Conservation (phyloP, 2,797 vertebrate genomes). For the Chelmon rostratus region DNA sequence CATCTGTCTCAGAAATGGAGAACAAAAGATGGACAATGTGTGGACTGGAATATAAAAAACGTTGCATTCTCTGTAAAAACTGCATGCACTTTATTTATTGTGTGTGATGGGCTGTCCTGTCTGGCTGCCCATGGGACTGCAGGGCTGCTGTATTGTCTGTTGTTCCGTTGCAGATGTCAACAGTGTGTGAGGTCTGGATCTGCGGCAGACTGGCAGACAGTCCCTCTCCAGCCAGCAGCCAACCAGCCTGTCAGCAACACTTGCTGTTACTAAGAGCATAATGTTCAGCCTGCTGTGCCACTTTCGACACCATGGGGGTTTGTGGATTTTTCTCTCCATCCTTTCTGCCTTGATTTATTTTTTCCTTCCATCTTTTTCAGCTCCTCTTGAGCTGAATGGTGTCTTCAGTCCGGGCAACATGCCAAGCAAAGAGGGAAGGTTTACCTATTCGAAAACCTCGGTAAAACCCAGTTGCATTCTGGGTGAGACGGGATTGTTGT, state of each 20-base stretch:
- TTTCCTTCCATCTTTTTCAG: conserved; percentile 61
- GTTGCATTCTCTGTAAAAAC: conserved; percentile 83
- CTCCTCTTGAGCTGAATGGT: conserved; percentile 64
- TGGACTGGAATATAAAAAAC: conserved; percentile 74
- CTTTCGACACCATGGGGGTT: conserved; percentile 70
- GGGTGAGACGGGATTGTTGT: conserved; percentile 62
- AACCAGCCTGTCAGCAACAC: conserved; percentile 84
- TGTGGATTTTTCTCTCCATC: conserved; percentile 66
- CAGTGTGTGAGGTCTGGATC: conserved; percentile 79
- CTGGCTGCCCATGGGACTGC: conserved; percentile 69
- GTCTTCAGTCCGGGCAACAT: conserved; percentile 71
- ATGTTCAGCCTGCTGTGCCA: conserved; percentile 81
- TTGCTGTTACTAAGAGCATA: conserved; percentile 83
- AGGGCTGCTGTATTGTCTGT: conserved; percentile 75
- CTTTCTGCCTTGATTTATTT: conserved; percentile 62
- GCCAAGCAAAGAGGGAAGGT: conserved; percentile 78
- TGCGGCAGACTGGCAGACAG: conserved; percentile 81
- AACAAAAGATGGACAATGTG: conserved; percentile 70
- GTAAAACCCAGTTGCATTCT: conserved; percentile 68
- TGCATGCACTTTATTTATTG: conserved; percentile 87
- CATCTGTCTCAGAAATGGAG: conserved; percentile 70
- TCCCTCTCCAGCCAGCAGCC: conserved; percentile 82
- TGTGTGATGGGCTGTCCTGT: conserved; percentile 67
- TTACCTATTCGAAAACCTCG: conserved; percentile 63
- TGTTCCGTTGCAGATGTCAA: conserved; percentile 79